A percentile compares a stretch with the other conserved stretches of the same genome.
Evolutionary conservation across 2,113 vertebrate species (phyloP).

Genomic region (Chionodraco myersi): DNA sequence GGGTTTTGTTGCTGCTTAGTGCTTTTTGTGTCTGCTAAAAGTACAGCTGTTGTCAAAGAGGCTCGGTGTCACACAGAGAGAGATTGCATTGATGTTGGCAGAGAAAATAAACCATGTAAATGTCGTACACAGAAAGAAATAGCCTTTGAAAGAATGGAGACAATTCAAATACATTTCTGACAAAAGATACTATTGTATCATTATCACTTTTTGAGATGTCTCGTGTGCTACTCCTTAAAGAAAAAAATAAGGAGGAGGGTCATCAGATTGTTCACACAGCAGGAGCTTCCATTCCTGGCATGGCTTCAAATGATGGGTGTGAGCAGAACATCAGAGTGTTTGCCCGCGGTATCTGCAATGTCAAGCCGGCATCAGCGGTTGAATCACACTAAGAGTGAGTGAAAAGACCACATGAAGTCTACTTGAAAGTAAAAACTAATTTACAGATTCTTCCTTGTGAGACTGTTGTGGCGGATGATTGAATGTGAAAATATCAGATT

Average conservation of each 20-base stretch:
- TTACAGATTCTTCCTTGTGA: conserved; percentile 15
- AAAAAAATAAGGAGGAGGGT: background rate
- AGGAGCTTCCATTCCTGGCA: background rate
- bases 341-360: conserved; percentile 27
- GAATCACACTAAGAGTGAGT: conserved; percentile 29
- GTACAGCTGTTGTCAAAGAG: conserved; percentile 26
- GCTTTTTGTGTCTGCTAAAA: conserved; percentile 23
- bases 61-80: background rate
- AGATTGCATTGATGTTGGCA: background rate
- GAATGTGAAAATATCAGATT: conserved; percentile 14
- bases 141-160: background rate
- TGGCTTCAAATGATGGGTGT: conserved; percentile 6
- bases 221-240: conserved; percentile 9
- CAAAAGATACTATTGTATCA: background rate
- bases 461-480: conserved; percentile 1
- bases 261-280: conserved; percentile 6
- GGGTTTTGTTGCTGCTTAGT: background rate
- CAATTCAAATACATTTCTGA: background rate
- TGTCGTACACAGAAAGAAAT: background rate
- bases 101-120: conserved; percentile 6
- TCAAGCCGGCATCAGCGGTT: conserved; percentile 30
- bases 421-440: conserved; percentile 29
- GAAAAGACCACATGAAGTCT: conserved; percentile 15
- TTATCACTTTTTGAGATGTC: conserved; percentile 5
- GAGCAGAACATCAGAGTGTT: background rate